Conservation (phyloP, 2,797 vertebrate genomes). For the Eulemur mongoz region DNA sequence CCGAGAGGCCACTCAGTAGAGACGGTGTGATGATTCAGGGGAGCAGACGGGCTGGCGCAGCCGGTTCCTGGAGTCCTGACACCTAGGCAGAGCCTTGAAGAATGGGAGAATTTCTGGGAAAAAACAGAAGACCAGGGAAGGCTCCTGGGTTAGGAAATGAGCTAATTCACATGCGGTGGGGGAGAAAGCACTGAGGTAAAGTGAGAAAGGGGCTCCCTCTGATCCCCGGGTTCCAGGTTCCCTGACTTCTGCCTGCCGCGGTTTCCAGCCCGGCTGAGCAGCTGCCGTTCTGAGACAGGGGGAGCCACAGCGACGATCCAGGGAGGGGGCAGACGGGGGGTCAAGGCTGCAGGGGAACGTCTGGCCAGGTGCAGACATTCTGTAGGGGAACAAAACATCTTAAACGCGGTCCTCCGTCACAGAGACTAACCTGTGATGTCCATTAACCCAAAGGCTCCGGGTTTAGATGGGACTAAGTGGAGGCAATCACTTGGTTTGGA, state of each 20-base stretch:
- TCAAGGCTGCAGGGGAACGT: not conserved
- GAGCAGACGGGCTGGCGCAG: not conserved
- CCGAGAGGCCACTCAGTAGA: no score
- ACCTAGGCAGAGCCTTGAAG: not conserved
- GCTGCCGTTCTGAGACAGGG: not conserved
- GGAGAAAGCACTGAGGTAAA: not conserved
- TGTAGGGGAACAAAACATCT: not conserved
- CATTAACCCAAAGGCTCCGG: no score
- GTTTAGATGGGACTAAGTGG: not conserved
- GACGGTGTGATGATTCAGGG: rapidly evolving
- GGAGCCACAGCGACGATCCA: not conserved
- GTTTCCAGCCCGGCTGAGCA: not conserved
- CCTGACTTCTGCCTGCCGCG: not conserved
- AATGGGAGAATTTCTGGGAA: not conserved
- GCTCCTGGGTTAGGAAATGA: no score
- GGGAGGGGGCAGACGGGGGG: not conserved
- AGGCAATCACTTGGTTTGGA: not conserved
- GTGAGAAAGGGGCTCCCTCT: not conserved
- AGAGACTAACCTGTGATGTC: not conserved
- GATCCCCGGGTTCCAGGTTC: not conserved
- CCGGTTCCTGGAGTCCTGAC: no score
- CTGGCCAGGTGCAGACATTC: not conserved
- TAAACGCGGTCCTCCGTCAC: not conserved
- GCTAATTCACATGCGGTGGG: rapidly evolving
- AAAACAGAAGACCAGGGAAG: not conserved